Percentiles rank a stretch among this genome's conserved stretches.
Conservation (phyloP, 2,797 vertebrate genomes). For the Sebastes umbrosus region DNA sequence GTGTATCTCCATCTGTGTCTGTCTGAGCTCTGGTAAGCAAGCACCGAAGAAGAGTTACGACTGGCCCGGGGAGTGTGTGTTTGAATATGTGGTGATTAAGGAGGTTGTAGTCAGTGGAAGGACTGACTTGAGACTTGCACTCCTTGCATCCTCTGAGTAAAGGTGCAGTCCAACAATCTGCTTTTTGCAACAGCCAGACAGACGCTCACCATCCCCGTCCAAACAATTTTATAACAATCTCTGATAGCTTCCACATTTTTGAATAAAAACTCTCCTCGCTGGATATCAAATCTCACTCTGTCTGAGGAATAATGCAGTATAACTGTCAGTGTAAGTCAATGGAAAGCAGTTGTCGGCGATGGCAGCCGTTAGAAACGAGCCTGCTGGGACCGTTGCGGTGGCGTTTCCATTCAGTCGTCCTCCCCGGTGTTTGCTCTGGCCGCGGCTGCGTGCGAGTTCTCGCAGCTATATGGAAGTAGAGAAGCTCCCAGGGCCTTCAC, state of each 20-base stretch:
- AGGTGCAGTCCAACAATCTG: background rate
- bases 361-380: constrained; percentile 31
- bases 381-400: constrained; percentile 43
- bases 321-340: constrained; percentile 39
- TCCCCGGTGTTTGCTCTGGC: constrained; percentile 67
- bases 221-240: constrained; percentile 11
- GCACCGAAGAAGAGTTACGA: constrained; percentile 51
- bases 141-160: constrained; percentile 9
- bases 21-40: constrained; percentile 31
- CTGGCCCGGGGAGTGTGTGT: constrained; percentile 38
- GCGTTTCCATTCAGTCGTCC: constrained; percentile 56
- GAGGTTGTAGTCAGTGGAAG: constrained; percentile 36
- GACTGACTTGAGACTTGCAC: constrained; percentile 29
- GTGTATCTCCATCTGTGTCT: constrained; percentile 51
- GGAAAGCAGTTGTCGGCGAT: constrained; percentile 28
- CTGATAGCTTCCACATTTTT: constrained; percentile 39
- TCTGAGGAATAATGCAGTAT: constrained; percentile 23
- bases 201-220: background rate
- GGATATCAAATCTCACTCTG: constrained; percentile 38
- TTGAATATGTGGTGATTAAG: constrained; percentile 54
- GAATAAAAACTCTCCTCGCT: background rate
- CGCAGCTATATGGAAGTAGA: constrained; percentile 43
- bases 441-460: constrained; percentile 32
- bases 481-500: constrained; percentile 37
- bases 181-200: background rate